Percentiles rank a stretch among this genome's conserved stretches.
phyloP scores from a whole-genome alignment of 2,888 invertebrate genomes.

The Tetanocera ferruginea region DNA sequence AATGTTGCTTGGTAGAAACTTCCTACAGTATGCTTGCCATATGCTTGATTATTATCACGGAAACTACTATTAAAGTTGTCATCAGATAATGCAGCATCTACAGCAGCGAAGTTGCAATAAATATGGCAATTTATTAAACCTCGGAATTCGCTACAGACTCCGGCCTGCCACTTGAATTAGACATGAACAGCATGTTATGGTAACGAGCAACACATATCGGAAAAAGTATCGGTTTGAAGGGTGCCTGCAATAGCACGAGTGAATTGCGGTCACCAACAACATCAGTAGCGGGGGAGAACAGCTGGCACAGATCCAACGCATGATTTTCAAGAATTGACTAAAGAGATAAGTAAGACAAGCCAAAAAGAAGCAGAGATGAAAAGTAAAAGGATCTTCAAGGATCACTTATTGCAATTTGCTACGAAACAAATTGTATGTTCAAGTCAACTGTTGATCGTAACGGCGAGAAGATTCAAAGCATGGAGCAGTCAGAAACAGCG shows the following conservation, averaged over 20 bases:
- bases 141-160: not conserved
- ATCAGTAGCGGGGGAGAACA: slow-evolving; percentile 49
- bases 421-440: slow-evolving; percentile 45
- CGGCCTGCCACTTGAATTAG: slow-evolving; percentile 16
- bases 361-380: slow-evolving; percentile 21
- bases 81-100: not conserved
- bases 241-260: not conserved
- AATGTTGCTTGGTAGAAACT: too few species aligned
- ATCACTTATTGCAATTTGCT: slow-evolving; percentile 58
- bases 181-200: slow-evolving; percentile 17
- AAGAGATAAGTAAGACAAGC: slow-evolving; percentile 41
- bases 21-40: too few species aligned
- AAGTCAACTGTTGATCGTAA: slow-evolving; percentile 10
- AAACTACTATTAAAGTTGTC: not conserved
- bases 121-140: slow-evolving; percentile 34
- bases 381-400: slow-evolving; percentile 50
- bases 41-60: too few species aligned
- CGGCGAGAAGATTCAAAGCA: not conserved
- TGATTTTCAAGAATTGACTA: slow-evolving; percentile 15
- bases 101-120: slow-evolving; percentile 35
- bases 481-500: slow-evolving; percentile 36
- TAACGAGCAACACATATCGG: not conserved
- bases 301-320: slow-evolving; percentile 50
- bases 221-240: not conserved
- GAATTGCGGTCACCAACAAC: slow-evolving; percentile 35